Evolutionary conservation across 2,888 invertebrate genomes (phyloP), one percentile per base, ranked within the genome.

Genomic region (Trichopria drosophilae): DNA sequence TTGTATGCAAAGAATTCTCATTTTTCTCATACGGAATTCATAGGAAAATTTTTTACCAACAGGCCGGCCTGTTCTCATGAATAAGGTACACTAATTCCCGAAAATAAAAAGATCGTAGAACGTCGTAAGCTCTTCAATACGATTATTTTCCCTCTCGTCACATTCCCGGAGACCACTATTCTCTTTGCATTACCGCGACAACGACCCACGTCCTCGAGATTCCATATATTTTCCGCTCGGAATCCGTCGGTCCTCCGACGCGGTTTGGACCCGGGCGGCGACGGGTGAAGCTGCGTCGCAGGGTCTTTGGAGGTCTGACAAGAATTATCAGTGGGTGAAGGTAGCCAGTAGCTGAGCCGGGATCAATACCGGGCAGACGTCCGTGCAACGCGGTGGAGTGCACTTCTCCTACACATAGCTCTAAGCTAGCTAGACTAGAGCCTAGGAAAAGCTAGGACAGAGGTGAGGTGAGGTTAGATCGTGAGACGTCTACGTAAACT

Each of bases 311-410:
- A 73, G 72, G 71, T 72, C 74, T 73, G 73, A 73, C 73, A 74
- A 73, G 75, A 75, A 74, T 75, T 74, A 75, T 75, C 74, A 75
- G 75, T 72, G 73, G 74, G 73, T 69, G 72, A 74, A 74, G 73
- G 73, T 75, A 73, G 73, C 74, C 73, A 70, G 73, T 72, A 71
- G 73, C 73, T 24, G 42, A 39, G 44, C 39, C 39, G 45, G 73
- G 74, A 75, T 75, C 74, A 75, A 75, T 75, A 75, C 74, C 67
- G 70, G 72, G 72, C 74, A 75, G 74, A 72, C 72, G 71, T 73
- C 73, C 73, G 71, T 72, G 71, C 72, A 61, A 61, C 61, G 69
- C 65, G 67, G 67, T 67, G 61, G 73, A 73, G 71, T 73, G 72
- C 72, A 74, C 72, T 73, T 70, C 69, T 67, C 68, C 67, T 67